These are phyloP conservation scores for Dendrocincla tyrannina DNA, from an alignment of 2,797 vertebrate species.

Conservation along the genomic window DNA sequence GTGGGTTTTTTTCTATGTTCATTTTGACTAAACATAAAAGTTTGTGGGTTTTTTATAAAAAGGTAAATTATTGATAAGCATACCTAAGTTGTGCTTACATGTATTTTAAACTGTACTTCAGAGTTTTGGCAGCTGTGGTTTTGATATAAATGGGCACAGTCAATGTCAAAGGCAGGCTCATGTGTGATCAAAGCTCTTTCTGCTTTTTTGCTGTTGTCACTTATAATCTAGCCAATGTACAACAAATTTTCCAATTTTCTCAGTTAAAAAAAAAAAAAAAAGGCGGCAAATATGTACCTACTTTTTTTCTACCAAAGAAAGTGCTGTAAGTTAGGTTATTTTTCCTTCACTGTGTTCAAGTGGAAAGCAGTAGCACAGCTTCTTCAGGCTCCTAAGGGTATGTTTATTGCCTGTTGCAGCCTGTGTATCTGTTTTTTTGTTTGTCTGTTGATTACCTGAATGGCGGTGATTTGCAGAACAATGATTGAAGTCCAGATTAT, in stretches of 20 bases:
- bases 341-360: background rate
- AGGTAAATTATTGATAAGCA: background rate
- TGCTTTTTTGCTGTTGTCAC: background rate
- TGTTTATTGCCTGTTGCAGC: background rate
- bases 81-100: background rate
- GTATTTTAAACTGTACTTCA: constrained; percentile 6
- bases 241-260: background rate
- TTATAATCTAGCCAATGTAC: background rate
- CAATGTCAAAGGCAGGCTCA: constrained; percentile 46
- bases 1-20: background rate
- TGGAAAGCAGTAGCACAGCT: background rate
- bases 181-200: background rate
- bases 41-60: background rate
- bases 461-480: rapidly evolving
- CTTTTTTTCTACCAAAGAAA: background rate
- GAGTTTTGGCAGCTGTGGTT: constrained; percentile 41
- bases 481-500: background rate
- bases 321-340: background rate
- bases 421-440: background rate
- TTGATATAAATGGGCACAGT: constrained; percentile 80
- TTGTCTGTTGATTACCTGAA: background rate
- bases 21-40: constrained; percentile 41
- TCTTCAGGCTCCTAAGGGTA: background rate
- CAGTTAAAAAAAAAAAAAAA: rapidly evolving
- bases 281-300: background rate